Evolutionary conservation across 2,797 vertebrate species (phyloP).

Genomic region (Hipposideros larvatus): DNA sequence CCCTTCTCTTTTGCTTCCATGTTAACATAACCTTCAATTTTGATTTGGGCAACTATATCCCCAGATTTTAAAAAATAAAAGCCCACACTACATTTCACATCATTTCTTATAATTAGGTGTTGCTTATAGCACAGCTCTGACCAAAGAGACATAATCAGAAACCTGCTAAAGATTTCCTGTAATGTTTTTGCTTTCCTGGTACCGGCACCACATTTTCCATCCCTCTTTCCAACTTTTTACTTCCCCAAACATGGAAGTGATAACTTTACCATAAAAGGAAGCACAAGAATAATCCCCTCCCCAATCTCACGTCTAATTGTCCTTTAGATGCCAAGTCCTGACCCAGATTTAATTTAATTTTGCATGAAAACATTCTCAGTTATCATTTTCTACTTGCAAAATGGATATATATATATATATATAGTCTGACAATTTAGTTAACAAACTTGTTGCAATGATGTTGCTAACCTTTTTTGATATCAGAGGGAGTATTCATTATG

Average conservation of each 20-base stretch:
- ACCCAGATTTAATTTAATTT: not conserved
- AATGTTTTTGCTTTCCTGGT: not conserved
- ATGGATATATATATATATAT: too few species aligned
- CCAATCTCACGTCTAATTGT: too few species aligned
- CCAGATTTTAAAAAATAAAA: not conserved
- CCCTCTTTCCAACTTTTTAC: not conserved
- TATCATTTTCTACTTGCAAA: too few species aligned
- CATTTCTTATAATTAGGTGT: not conserved
- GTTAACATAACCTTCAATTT: not conserved
- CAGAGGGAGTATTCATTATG: too few species aligned
- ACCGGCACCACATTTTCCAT: rapidly evolving
- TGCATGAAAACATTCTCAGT: not conserved
- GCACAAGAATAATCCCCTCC: not conserved
- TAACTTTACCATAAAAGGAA: not conserved
- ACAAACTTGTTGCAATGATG: too few species aligned
- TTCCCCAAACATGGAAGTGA: not conserved
- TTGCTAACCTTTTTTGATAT: too few species aligned
- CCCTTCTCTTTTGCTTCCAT: not conserved
- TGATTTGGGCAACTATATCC: not conserved
- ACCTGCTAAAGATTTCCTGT: not conserved
- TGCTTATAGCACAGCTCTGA: not conserved
- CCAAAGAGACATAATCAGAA: not conserved
- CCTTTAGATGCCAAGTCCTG: not conserved
- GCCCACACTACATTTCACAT: not conserved
- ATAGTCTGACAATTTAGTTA: too few species aligned